Evolutionary conservation across 1,140 invertebrate species (phyloP).

Genomic region (Neuroterus valhalla): DNA sequence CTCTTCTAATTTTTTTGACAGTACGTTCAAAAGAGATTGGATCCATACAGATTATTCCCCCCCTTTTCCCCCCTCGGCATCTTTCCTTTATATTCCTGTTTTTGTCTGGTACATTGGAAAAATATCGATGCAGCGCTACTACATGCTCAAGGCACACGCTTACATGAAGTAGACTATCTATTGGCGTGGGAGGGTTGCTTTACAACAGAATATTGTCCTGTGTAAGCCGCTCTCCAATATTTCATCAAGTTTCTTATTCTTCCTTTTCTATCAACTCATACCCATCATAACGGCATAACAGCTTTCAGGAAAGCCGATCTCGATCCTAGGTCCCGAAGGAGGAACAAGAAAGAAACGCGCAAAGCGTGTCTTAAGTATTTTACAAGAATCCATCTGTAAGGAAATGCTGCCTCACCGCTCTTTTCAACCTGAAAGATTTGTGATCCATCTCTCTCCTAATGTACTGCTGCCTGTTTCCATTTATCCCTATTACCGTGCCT

Average conservation of each 20-base stretch:
- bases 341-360: constrained; percentile 53
- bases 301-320: constrained; percentile 50
- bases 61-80: neutral
- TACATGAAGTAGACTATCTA: constrained; percentile 63
- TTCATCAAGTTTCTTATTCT: constrained; percentile 74
- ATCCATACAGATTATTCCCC: neutral
- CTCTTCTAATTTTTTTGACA: constrained; percentile 1
- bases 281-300: constrained; percentile 44
- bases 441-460: constrained; percentile 39
- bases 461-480: neutral
- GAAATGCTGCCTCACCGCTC: constrained; percentile 59
- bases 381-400: constrained; percentile 60
- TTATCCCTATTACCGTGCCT: neutral
- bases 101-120: constrained; percentile 41
- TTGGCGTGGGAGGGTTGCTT: constrained; percentile 66
- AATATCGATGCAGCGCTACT: constrained; percentile 51
- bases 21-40: constrained; percentile 12
- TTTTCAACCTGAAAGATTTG: constrained; percentile 58
- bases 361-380: constrained; percentile 67
- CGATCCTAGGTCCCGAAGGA: constrained; percentile 41
- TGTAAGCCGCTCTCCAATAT: constrained; percentile 74
- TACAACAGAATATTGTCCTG: constrained; percentile 73
- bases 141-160: constrained; percentile 43
- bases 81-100: constrained; percentile 22
- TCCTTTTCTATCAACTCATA: constrained; percentile 56